Percentiles rank a stretch among this genome's conserved stretches.
Conservation (phyloP, 2,888 invertebrate genomes). For the Hypselothyrea guttata region DNA sequence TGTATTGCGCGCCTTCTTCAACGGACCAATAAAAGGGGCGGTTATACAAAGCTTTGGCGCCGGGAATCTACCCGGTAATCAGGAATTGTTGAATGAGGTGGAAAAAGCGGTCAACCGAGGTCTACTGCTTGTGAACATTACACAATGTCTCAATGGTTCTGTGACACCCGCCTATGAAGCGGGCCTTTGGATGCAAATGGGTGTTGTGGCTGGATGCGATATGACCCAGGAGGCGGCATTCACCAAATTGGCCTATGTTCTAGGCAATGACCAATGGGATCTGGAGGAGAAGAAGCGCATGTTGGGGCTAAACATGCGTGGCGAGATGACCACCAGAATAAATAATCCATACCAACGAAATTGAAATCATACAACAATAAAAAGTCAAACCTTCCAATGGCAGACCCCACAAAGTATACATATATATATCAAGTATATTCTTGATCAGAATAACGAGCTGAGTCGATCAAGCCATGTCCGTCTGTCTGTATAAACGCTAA, state of each 20-base stretch:
- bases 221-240: constrained; percentile 95
- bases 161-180: constrained; percentile 92
- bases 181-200: constrained; percentile 83
- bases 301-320: constrained; percentile 89
- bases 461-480: too few relatives aligned
- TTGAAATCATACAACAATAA: too few relatives aligned
- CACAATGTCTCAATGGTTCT: constrained; percentile 92
- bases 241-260: constrained; percentile 93
- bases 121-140: constrained; percentile 94
- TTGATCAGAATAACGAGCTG: too few relatives aligned
- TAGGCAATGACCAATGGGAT: constrained; percentile 89
- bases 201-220: constrained; percentile 79
- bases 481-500: too few relatives aligned
- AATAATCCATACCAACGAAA: too few relatives aligned
- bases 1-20: constrained; percentile 87
- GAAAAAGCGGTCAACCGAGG: constrained; percentile 88
- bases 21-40: constrained; percentile 90
- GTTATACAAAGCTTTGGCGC: constrained; percentile 95
- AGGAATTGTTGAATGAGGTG: constrained; percentile 90
- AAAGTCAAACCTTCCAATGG: too few relatives aligned
- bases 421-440: too few relatives aligned
- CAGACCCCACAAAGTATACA: too few relatives aligned
- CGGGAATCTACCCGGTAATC: constrained; percentile 94
- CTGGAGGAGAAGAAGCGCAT: constrained; percentile 86
- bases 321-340: constrained; percentile 87